Base-by-base conservation (phyloP, 2,797 vertebrate genomes). In the Bryconaethiops microstoma region DNA sequence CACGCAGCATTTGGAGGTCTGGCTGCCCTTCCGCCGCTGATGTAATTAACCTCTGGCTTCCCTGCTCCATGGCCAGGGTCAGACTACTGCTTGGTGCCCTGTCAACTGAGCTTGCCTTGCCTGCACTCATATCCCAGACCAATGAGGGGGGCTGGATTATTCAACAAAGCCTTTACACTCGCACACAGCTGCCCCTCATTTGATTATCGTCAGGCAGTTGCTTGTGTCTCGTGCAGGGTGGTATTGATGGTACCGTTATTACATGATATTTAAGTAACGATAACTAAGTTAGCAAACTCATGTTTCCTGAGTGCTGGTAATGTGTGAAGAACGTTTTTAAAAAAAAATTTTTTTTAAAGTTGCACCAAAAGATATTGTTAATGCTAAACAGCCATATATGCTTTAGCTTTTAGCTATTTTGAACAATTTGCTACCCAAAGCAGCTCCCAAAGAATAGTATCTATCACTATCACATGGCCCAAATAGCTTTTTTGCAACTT, bases 21-120 rank as follows among this genome's bases (percentile, higher is more conserved):
- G 86, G 87, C 50, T 69, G 75, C 74, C 65, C 74, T 79, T 83
- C 77, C 63, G 19, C 40, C 42, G 55, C 50, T 92, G 92, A 92
- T 89, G 85, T 64, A 68, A 90, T 93, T 93, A 91, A 86, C 85
- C 86, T 83, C 55, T 39, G 1, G 87, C 85, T 82, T 75, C 55
- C 64, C 13, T 74, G 67, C 72, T 78, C 73, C 76, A 29, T 68
- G 63, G 45, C 57, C 16, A 13, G 72, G 74, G 81, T 78, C 76
- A 82, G 69, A 76, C 70, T 63, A 62, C 69, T 55, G 64, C 76
- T 60, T 21, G 29, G 42, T 76, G 80, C 83, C 79, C 57, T n/a
- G 45, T 16, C 68, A 83, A 71, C 83, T n/a, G 68, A 68, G 40
- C 68, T 40, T 60, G 21, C 60, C 65, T 69, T 21, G 71, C 65